phyloP scores from a whole-genome alignment of 2,888 invertebrate species.

The Leucozona laternaria region DNA sequence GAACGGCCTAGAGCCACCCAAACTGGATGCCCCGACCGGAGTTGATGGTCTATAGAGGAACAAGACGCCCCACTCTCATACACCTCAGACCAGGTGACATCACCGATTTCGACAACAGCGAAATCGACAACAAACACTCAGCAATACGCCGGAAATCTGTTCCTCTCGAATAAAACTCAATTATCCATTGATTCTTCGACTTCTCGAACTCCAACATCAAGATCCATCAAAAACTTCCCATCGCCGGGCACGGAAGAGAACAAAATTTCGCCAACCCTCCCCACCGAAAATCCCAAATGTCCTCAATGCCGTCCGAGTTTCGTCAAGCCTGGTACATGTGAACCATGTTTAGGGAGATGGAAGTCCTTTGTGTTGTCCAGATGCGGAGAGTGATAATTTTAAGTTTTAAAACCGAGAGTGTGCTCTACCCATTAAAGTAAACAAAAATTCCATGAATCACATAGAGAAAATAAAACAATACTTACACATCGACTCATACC shows the following conservation, averaged over 20 bases:
- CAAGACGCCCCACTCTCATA: constrained; percentile 79
- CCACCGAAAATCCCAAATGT: constrained; percentile 84
- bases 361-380: constrained; percentile 28
- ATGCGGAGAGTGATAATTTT: constrained; percentile 27
- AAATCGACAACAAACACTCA: constrained; percentile 44
- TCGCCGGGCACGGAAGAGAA: constrained; percentile 51
- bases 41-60: constrained; percentile 83
- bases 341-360: constrained; percentile 86
- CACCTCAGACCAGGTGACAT: constrained; percentile 78
- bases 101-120: constrained; percentile 74
- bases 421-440: constrained; percentile 32
- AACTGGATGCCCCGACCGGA: constrained; percentile 82
- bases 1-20: constrained; percentile 86
- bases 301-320: constrained; percentile 88
- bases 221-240: constrained; percentile 80
- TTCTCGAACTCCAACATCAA: constrained; percentile 78
- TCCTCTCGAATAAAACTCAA: constrained; percentile 48
- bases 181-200: constrained; percentile 64
- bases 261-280: constrained; percentile 56
- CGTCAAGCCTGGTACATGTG: constrained; percentile 86
- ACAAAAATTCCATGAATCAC: constrained; percentile 8
- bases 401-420: constrained; percentile 50
- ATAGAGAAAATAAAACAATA: constrained; percentile 31
- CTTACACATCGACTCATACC: constrained; percentile 67
- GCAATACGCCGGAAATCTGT: constrained; percentile 57